Evolutionary conservation across 2,797 vertebrate genomes (phyloP).

Genomic region (Aulostomus chinensis): DNA sequence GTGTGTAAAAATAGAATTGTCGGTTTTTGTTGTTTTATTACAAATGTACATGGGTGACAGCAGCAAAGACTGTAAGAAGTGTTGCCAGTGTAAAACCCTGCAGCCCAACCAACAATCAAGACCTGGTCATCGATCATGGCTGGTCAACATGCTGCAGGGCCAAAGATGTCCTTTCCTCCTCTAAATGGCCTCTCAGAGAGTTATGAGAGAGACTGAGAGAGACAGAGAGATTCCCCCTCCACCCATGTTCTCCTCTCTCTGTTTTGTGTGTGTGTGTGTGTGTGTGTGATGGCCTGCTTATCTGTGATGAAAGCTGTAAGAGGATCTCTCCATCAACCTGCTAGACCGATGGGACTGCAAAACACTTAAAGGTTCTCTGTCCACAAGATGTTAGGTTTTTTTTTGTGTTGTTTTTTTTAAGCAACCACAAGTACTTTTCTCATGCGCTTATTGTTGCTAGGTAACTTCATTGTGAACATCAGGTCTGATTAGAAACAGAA

Average conservation of each 20-base stretch:
- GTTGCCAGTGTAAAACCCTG: not conserved
- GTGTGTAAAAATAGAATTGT: too few species aligned
- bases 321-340: slow-evolving; percentile 45
- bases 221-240: slow-evolving; percentile 7
- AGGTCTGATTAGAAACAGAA: too few species aligned
- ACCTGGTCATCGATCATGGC: slow-evolving; percentile 48
- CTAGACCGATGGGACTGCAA: slow-evolving; percentile 7
- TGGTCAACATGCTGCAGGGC: slow-evolving; percentile 49
- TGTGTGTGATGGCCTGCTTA: slow-evolving; percentile 16
- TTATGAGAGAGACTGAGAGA: slow-evolving; percentile 14
- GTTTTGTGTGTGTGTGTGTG: slow-evolving; percentile 5
- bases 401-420: slow-evolving; percentile 23
- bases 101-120: slow-evolving; percentile 29
- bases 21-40: not conserved
- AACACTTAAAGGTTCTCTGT: slow-evolving; percentile 31
- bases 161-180: slow-evolving; percentile 49
- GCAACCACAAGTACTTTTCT: too few species aligned
- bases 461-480: too few species aligned
- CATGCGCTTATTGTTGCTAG: too few species aligned
- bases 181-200: slow-evolving; percentile 40
- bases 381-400: too few species aligned
- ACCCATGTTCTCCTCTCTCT: slow-evolving; percentile 5
- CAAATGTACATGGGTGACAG: not conserved
- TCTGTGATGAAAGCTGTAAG: slow-evolving; percentile 51
- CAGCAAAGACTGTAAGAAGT: not conserved